phyloP scores from a whole-genome alignment of 2,113 vertebrate species.

The Lasiurus cinereus region DNA sequence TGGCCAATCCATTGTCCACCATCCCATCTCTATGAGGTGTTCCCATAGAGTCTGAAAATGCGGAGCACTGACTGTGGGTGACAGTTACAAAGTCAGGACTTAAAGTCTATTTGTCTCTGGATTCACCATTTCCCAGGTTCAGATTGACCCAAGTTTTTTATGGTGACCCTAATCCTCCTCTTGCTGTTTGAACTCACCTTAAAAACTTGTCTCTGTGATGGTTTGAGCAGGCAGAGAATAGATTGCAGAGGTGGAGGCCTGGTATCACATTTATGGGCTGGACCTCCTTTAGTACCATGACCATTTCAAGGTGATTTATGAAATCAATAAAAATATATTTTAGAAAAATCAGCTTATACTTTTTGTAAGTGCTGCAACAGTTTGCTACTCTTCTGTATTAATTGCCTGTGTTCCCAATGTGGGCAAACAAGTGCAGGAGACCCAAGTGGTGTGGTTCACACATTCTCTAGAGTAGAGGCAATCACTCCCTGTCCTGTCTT shows the following conservation, averaged over 20 bases:
- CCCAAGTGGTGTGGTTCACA: too few species aligned
- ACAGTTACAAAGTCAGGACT: background rate
- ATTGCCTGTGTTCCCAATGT: too few species aligned
- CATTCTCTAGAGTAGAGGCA: too few species aligned
- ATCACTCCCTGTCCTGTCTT: too few species aligned
- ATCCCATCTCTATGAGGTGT: background rate
- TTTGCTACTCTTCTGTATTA: too few species aligned
- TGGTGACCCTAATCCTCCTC: background rate
- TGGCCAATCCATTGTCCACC: accelerated
- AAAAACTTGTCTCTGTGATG: background rate
- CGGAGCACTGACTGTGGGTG: background rate
- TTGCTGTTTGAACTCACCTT: constrained; percentile 42
- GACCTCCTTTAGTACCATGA: constrained; percentile 61
- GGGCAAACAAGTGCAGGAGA: too few species aligned
- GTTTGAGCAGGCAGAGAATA: constrained; percentile 33
- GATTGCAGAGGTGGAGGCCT: background rate
- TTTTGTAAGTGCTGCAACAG: too few species aligned
- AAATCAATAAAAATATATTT: too few species aligned
- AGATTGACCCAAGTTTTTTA: background rate
- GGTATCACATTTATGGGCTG: background rate
- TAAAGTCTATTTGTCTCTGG: background rate
- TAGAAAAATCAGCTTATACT: too few species aligned
- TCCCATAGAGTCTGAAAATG: background rate
- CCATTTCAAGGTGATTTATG: background rate
- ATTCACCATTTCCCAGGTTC: background rate